Percentiles rank a stretch among this genome's conserved stretches.
These are phyloP conservation scores for Pteropus alecto DNA, from an alignment of 2,113 vertebrate species.

Conservation along the genomic window DNA sequence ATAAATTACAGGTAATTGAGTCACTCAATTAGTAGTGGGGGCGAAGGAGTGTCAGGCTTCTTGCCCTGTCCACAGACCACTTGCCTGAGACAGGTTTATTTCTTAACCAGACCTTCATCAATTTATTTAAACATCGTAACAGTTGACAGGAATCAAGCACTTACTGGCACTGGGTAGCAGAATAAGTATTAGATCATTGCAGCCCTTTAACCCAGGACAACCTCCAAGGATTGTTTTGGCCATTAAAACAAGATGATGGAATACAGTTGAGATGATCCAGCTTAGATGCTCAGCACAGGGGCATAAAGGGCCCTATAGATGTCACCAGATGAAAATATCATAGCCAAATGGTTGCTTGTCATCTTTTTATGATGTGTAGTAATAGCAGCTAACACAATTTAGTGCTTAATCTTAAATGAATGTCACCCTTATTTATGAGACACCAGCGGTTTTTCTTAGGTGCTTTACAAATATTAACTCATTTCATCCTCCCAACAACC, in stretches of 20 bases:
- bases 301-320: not conserved
- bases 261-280: not conserved
- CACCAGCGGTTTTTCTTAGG: not conserved
- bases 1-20: not conserved
- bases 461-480: not conserved
- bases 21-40: not conserved
- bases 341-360: not conserved
- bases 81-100: not conserved
- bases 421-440: not conserved
- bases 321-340: conserved; percentile 8
- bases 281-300: not conserved
- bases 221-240: not conserved
- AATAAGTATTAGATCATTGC: not conserved
- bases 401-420: conserved; percentile 20
- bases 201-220: not conserved
- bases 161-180: not conserved
- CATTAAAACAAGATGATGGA: not conserved
- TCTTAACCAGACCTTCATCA: not conserved
- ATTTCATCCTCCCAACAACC: not conserved
- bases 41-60: not conserved
- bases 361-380: conserved; percentile 7
- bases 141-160: not conserved
- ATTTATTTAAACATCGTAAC: not conserved
- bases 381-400: not conserved
- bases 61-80: not conserved